phyloP scores from a whole-genome alignment of 2,888 invertebrate genomes.

The Tipula lateralis region DNA sequence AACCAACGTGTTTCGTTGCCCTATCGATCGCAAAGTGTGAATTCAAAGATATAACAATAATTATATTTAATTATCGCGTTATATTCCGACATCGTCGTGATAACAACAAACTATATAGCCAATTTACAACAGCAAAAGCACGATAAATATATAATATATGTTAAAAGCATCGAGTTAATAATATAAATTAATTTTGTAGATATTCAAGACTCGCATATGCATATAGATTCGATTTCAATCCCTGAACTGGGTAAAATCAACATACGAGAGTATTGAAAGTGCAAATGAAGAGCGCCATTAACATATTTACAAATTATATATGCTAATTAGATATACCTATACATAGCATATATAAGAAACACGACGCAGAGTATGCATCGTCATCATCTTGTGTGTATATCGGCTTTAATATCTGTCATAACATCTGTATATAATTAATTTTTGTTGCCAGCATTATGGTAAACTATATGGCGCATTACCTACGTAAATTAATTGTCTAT shows the following conservation, averaged over 20 bases:
- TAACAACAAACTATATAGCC: background rate
- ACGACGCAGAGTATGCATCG: background rate
- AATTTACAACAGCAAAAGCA: background rate
- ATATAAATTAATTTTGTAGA: background rate
- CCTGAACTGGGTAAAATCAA: background rate
- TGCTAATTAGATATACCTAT: background rate
- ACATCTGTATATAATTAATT: background rate
- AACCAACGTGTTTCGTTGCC: no score
- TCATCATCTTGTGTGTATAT: background rate
- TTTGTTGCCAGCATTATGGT: background rate
- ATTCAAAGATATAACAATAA: background rate
- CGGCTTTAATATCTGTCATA: background rate
- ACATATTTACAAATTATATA: background rate
- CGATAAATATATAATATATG: background rate
- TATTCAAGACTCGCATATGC: background rate
- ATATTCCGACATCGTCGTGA: background rate
- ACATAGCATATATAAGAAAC: background rate
- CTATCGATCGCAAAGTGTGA: no score
- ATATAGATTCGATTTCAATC: background rate
- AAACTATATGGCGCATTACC: background rate
- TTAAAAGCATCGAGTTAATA: slow-evolving; percentile 19
- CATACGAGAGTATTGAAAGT: background rate
- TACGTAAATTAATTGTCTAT: background rate
- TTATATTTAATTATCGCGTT: background rate
- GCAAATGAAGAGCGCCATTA: slow-evolving; percentile 9